Conservation (phyloP, 2,797 vertebrate genomes). For the Tolypeutes matacus region DNA sequence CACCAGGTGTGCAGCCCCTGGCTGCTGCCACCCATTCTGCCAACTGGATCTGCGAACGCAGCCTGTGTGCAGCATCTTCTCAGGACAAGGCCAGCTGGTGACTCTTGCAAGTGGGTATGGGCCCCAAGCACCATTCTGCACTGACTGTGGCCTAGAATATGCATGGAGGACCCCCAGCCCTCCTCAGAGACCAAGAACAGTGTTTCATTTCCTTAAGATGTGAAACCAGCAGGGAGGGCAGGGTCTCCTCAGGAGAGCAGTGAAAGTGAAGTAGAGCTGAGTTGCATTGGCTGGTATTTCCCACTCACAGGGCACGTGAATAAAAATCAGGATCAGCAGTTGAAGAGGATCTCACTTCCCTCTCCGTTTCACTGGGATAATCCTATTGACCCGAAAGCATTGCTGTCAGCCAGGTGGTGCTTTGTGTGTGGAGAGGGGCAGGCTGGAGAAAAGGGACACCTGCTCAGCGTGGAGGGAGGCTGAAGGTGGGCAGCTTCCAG, state of each 20-base stretch:
- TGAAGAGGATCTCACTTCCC: not conserved
- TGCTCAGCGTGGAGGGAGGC: not conserved
- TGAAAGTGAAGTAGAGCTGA: not conserved
- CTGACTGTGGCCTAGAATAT: not conserved
- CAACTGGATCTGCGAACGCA: not conserved
- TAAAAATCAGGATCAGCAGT: not conserved
- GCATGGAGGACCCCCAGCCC: not conserved
- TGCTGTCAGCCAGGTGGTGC: not conserved
- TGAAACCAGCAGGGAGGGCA: too few species aligned
- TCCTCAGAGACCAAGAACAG: not conserved
- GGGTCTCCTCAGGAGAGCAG: not conserved
- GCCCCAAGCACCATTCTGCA: not conserved
- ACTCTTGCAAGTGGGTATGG: not conserved
- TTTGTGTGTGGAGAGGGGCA: not conserved
- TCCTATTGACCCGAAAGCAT: not conserved
- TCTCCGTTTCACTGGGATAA: not conserved
- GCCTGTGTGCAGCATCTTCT: not conserved
- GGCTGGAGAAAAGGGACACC: not conserved
- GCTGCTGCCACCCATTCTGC: not conserved
- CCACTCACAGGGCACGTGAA: rapidly evolving
- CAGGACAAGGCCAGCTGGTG: not conserved
- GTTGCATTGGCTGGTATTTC: not conserved
- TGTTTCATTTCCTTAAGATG: not conserved
- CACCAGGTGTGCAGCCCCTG: not conserved
- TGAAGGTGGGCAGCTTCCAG: not conserved